Conservation (phyloP, 2,888 invertebrate genomes). For the Choristoneura rosaceana region DNA sequence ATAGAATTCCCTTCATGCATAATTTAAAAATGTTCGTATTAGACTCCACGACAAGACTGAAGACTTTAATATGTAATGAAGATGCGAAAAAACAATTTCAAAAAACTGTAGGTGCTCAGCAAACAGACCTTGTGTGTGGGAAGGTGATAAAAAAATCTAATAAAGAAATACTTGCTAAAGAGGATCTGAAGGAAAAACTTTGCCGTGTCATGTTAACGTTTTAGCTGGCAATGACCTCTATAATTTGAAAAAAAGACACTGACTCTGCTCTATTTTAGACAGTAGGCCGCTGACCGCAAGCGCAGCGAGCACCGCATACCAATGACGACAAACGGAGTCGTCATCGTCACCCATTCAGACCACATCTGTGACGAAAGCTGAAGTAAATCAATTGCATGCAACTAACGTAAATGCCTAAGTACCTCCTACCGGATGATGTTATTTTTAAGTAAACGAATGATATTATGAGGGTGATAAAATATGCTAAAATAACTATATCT, state of each 20-base stretch:
- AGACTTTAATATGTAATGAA: neutral
- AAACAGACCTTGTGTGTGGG: slow-evolving; percentile 9
- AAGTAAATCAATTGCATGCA: slow-evolving; percentile 8
- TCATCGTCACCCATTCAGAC: slow-evolving; percentile 22
- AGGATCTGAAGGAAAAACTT: neutral
- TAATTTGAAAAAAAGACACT: neutral
- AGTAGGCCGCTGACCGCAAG: slow-evolving; percentile 35
- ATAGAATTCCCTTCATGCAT: too few relatives aligned
- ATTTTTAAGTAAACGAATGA: neutral
- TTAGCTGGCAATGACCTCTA: slow-evolving; percentile 33
- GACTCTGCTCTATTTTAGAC: slow-evolving; percentile 24
- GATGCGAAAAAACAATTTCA: neutral
- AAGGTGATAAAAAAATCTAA: slow-evolving; percentile 13
- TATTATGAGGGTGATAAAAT: too few relatives aligned
- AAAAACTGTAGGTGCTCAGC: slow-evolving; percentile 10
- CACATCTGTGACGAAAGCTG: slow-evolving; percentile 31
- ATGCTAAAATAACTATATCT: too few relatives aligned
- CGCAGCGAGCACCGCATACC: slow-evolving; percentile 29
- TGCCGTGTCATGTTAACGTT: slow-evolving; percentile 13
- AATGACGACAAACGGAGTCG: slow-evolving; percentile 14
- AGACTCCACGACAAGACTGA: neutral
- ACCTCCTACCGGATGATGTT: neutral
- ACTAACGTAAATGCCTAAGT: neutral
- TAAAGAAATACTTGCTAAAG: slow-evolving; percentile 16
- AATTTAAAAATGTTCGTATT: neutral